A percentile compares a stretch with the other conserved stretches of the same genome.
phyloP scores from a whole-genome alignment of 2,113 vertebrate genomes.

The Phycodurus eques region DNA sequence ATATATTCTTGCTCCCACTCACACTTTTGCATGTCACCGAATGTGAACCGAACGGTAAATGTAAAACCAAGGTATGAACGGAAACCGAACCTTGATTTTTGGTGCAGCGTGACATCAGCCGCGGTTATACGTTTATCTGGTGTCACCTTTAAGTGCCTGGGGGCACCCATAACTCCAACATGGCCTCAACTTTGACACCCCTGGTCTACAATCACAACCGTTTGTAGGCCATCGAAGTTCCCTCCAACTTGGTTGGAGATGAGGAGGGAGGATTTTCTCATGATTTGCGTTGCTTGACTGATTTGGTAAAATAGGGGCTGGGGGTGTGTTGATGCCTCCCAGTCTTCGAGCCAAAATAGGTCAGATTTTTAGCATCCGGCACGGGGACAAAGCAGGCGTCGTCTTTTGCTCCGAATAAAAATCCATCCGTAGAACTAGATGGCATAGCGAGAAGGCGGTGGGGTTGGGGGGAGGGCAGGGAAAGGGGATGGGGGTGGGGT shows the following conservation, averaged over 20 bases:
- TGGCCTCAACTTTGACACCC: constrained; percentile 10
- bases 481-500: neutral
- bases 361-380: constrained; percentile 47
- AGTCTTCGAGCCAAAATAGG: constrained; percentile 48
- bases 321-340: constrained; percentile 1
- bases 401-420: constrained; percentile 41
- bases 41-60: too few relatives aligned
- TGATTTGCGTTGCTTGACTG: constrained; percentile 36
- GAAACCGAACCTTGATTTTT: too few relatives aligned
- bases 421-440: constrained; percentile 17
- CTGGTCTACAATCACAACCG: constrained; percentile 10
- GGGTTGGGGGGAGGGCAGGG: neutral
- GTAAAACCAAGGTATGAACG: too few relatives aligned
- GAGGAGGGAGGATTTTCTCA: constrained; percentile 35
- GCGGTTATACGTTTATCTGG: too few relatives aligned
- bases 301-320: constrained; percentile 4
- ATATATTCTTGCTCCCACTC: too few relatives aligned
- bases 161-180: constrained; percentile 9
- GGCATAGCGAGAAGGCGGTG: constrained; percentile 6
- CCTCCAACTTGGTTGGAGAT: constrained; percentile 42
- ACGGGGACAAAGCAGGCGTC: constrained; percentile 47
- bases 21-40: too few relatives aligned
- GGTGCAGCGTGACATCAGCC: too few relatives aligned
- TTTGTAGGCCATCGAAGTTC: constrained; percentile 37
- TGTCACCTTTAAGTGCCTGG: too few relatives aligned